Percentiles rank a stretch among this genome's conserved stretches.
Evolutionary conservation across 2,797 vertebrate species (phyloP).

Genomic region (Phataginus tetradactyla): DNA sequence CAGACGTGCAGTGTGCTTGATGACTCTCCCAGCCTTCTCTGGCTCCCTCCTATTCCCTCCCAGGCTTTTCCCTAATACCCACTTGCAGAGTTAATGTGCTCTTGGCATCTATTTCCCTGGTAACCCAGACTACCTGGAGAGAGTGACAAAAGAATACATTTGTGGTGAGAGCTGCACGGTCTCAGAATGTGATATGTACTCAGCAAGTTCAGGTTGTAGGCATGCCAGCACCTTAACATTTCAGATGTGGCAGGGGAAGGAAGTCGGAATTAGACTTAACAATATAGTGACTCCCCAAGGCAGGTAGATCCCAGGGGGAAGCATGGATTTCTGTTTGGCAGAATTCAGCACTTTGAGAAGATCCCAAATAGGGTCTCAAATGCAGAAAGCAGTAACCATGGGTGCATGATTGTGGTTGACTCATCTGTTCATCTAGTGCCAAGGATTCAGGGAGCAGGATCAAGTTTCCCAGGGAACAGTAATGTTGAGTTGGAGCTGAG

Average conservation of each 20-base stretch:
- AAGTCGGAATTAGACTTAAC: background rate
- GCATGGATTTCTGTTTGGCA: background rate
- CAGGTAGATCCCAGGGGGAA: background rate
- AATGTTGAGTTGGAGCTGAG: background rate
- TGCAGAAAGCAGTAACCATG: background rate
- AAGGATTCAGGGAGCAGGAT: background rate
- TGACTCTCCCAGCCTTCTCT: background rate
- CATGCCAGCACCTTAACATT: background rate
- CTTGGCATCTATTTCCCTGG: background rate
- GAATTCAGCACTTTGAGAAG: constrained; percentile 26
- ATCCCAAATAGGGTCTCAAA: background rate
- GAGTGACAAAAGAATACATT: background rate
- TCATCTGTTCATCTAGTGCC: background rate
- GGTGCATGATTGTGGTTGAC: background rate
- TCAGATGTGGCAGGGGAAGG: background rate
- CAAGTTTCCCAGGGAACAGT: background rate
- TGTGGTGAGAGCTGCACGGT: background rate
- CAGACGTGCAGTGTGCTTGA: background rate
- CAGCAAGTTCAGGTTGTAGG: background rate
- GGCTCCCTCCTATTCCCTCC: background rate
- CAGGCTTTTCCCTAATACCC: background rate
- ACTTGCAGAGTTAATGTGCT: background rate
- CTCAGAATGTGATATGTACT: no score
- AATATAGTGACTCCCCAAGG: background rate
- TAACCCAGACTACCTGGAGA: background rate